A percentile compares a stretch with the other conserved stretches of the same genome.
Evolutionary conservation across 2,113 vertebrate species (phyloP).

Genomic region (Megaleporinus macrocephalus): DNA sequence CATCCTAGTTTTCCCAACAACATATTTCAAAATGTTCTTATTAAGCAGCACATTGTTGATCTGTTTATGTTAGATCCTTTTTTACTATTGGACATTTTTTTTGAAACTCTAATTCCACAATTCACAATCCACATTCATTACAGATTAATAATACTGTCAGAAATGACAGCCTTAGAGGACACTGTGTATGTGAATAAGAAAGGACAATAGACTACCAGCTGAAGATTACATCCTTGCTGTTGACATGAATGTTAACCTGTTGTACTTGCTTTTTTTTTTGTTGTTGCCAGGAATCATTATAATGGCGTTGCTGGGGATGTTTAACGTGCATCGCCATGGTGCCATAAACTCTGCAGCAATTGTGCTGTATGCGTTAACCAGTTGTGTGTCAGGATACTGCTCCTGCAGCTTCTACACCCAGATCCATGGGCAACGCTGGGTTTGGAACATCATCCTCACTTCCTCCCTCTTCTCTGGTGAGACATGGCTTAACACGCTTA

Average conservation of each 20-base stretch:
- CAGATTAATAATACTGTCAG: too few species aligned
- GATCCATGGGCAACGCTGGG: slow-evolving; percentile 89
- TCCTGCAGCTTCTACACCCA: slow-evolving; percentile 92
- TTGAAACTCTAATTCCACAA: too few species aligned
- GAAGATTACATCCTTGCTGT: neutral
- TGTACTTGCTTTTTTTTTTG: too few species aligned
- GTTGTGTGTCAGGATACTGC: slow-evolving; percentile 89
- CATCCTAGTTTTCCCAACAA: too few species aligned
- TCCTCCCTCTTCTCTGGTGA: slow-evolving; percentile 90
- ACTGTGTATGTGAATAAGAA: neutral
- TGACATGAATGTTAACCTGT: neutral
- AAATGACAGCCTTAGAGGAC: too few species aligned
- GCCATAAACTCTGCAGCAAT: slow-evolving; percentile 92
- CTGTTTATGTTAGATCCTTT: too few species aligned
- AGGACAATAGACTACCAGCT: neutral
- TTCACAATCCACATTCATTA: too few species aligned
- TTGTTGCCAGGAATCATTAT: slow-evolving; percentile 83
- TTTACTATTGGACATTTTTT: too few species aligned
- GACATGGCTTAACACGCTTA: too few species aligned
- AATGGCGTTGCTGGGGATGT: slow-evolving; percentile 91
- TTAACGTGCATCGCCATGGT: slow-evolving; percentile 89
- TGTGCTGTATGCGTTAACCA: slow-evolving; percentile 88
- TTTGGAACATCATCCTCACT: slow-evolving; percentile 94
- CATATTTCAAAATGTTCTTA: too few species aligned
- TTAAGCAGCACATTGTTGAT: too few species aligned